phyloP scores from a whole-genome alignment of 1,140 invertebrate genomes.

The Dendrolimus punctatus region DNA sequence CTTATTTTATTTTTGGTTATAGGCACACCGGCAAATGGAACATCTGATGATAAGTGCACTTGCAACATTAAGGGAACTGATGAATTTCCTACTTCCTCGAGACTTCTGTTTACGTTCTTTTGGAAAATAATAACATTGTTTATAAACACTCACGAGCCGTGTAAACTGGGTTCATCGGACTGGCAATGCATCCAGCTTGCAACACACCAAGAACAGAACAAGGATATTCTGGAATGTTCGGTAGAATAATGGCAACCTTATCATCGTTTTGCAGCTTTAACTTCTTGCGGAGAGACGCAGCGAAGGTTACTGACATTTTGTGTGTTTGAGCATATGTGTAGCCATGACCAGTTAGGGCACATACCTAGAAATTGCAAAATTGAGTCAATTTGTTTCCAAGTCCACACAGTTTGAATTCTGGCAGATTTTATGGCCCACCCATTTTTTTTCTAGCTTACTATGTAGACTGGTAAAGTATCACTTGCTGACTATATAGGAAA shows the following conservation, averaged over 20 bases:
- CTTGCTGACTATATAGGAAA: no score
- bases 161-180: conserved; percentile 87
- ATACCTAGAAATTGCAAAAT: conserved; percentile 72
- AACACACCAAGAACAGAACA: conserved; percentile 79
- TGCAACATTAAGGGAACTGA: no score
- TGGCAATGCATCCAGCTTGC: conserved; percentile 81
- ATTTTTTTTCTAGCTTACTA: no score
- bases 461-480: no score
- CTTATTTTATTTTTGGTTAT: no score
- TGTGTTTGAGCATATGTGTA: conserved; percentile 82
- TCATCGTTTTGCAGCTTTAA: conserved; percentile 81
- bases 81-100: no score
- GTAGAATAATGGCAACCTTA: conserved; percentile 80
- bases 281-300: conserved; percentile 77
- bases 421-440: no score
- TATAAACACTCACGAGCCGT: conserved; percentile 75
- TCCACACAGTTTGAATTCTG: no score
- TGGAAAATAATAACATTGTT: neutral
- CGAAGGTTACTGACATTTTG: conserved; percentile 77
- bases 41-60: no score
- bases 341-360: conserved; percentile 78
- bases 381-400: no score
- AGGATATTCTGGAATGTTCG: conserved; percentile 85
- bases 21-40: no score
- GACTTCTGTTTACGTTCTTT: no score